Percentiles rank a stretch among this genome's conserved stretches.
These are phyloP conservation scores for Anhinga anhinga DNA, from an alignment of 2,113 vertebrate genomes.

Conservation along the genomic window DNA sequence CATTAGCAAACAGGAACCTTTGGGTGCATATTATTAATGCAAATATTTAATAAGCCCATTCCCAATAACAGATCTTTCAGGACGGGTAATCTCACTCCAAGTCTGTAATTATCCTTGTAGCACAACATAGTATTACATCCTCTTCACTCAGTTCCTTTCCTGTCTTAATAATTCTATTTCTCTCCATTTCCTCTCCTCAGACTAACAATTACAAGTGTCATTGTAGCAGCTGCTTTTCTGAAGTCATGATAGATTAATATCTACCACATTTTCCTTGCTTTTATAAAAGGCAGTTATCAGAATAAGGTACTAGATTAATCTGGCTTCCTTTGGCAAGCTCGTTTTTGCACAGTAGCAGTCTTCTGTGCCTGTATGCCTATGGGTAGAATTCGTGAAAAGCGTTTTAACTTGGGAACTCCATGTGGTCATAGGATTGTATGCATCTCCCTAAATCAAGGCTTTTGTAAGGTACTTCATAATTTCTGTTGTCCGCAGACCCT, in stretches of 20 bases:
- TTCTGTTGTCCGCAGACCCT: background rate
- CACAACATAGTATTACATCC: constrained; percentile 15
- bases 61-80: constrained; percentile 6
- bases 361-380: background rate
- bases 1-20: constrained; percentile 18
- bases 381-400: background rate
- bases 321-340: background rate
- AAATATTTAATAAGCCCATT: constrained; percentile 45
- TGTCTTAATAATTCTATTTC: constrained; percentile 49
- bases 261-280: background rate
- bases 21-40: background rate
- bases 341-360: background rate
- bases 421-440: background rate
- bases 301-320: background rate
- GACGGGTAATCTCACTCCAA: constrained; percentile 28
- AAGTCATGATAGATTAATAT: constrained; percentile 27
- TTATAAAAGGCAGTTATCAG: background rate
- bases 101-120: constrained; percentile 33
- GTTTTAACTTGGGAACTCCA: background rate
- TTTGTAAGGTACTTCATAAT: background rate
- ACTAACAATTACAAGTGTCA: constrained; percentile 41
- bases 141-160: constrained; percentile 30
- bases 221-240: constrained; percentile 36
- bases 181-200: constrained; percentile 9
- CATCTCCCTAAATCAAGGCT: background rate